phyloP scores from a whole-genome alignment of 2,797 vertebrate genomes.

The Sebastiscus tertius region DNA sequence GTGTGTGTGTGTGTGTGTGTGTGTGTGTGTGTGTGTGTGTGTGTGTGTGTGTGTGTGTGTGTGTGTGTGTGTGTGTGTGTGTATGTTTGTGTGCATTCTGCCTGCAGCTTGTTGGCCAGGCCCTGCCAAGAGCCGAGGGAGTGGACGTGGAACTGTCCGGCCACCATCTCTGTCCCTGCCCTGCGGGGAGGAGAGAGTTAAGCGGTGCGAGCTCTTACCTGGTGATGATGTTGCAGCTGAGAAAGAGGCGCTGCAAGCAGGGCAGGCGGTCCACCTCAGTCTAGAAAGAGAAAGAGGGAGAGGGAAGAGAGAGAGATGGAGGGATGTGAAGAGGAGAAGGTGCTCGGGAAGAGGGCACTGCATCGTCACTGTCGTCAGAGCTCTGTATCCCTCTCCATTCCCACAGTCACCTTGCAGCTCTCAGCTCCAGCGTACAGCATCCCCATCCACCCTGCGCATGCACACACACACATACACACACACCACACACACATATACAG shows the following conservation, averaged over 20 bases:
- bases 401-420: slow-evolving; percentile 85
- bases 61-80: no score
- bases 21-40: not conserved
- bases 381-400: slow-evolving; percentile 75
- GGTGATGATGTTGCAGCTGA: slow-evolving; percentile 97
- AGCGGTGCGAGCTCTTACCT: slow-evolving; percentile 86
- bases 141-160: slow-evolving; percentile 48
- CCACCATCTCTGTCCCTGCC: slow-evolving; percentile 50
- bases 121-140: slow-evolving; percentile 44
- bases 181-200: slow-evolving; percentile 72
- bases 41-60: no score
- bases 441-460: slow-evolving; percentile 80
- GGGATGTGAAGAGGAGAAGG: slow-evolving; percentile 60
- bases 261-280: slow-evolving; percentile 95
- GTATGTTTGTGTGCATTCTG: slow-evolving; percentile 19
- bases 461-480: slow-evolving; percentile 67
- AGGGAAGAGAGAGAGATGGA: slow-evolving; percentile 60
- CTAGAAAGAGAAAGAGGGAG: slow-evolving; percentile 79
- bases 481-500: slow-evolving; percentile 55
- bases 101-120: slow-evolving; percentile 29
- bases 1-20: not conserved
- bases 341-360: slow-evolving; percentile 59
- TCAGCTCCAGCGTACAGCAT: slow-evolving; percentile 81
- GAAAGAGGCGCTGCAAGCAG: slow-evolving; percentile 93
- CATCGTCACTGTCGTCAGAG: slow-evolving; percentile 70